Evolutionary conservation across 2,113 vertebrate species (phyloP).

Genomic region (Alouatta palliata): DNA sequence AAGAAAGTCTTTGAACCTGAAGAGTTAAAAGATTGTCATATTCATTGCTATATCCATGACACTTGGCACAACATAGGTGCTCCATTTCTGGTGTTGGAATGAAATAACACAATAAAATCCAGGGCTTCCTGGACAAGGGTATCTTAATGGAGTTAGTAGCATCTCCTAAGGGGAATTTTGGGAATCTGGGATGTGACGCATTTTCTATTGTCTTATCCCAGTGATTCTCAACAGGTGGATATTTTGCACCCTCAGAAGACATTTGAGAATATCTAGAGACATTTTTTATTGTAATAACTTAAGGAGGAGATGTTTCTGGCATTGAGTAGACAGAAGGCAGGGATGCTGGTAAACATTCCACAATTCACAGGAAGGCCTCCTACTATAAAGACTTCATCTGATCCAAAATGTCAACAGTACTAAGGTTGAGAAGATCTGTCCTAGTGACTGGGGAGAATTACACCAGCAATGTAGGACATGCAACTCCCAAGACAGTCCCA

Average conservation of each 20-base stretch:
- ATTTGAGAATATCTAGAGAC: background rate
- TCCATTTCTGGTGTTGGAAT: background rate
- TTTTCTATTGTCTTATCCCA: background rate
- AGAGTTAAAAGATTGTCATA: background rate
- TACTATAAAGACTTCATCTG: background rate
- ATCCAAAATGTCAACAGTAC: background rate
- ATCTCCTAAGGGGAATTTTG: background rate
- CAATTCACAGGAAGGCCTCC: background rate
- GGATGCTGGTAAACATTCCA: background rate
- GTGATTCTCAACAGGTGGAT: background rate
- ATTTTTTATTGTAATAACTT: background rate
- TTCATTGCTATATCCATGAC: too few species aligned
- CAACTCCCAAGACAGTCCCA: too few species aligned
- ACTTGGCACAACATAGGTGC: background rate
- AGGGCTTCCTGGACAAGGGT: background rate
- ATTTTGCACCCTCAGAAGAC: background rate
- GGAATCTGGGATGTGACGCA: accelerated
- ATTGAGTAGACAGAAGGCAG: background rate
- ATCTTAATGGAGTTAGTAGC: background rate
- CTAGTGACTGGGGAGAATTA: background rate
- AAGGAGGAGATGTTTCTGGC: background rate
- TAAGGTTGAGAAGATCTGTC: background rate
- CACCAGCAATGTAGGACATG: background rate
- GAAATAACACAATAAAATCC: background rate
- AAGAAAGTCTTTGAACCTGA: background rate